Percentiles rank a stretch among this genome's conserved stretches.
These are phyloP conservation scores for Gonioctena quinquepunctata DNA, from an alignment of 1,140 invertebrate species.

Conservation along the genomic window DNA sequence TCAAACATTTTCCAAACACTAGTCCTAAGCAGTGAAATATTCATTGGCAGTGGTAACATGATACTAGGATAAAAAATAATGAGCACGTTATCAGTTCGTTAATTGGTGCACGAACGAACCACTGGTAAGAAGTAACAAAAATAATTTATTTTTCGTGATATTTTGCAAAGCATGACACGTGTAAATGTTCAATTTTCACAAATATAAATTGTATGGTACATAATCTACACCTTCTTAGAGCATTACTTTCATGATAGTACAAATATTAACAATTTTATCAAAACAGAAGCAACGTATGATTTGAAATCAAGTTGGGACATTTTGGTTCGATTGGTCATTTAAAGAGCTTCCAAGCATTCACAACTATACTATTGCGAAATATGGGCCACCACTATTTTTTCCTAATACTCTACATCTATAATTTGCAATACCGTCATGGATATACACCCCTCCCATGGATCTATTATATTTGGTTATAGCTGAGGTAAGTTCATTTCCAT, in stretches of 20 bases:
- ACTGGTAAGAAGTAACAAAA: constrained; percentile 6
- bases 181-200: constrained; percentile 7
- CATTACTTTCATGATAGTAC: not conserved
- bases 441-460: constrained; percentile 43
- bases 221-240: constrained; percentile 6
- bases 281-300: constrained; percentile 22
- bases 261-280: not conserved
- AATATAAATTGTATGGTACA: constrained; percentile 1
- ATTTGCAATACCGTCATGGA: constrained; percentile 44
- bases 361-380: constrained; percentile 37
- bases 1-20: not conserved
- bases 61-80: not conserved
- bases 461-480: constrained; percentile 44
- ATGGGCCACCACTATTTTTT: constrained; percentile 51
- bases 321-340: constrained; percentile 27
- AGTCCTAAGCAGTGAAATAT: not conserved
- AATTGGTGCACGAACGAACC: constrained; percentile 1
- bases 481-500: constrained; percentile 23
- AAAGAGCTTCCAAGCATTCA: constrained; percentile 40
- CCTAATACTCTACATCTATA: constrained; percentile 39
- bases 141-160: constrained; percentile 6
- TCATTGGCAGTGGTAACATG: not conserved
- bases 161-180: constrained; percentile 4
- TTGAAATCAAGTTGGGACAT: constrained; percentile 34
- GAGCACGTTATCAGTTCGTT: not conserved